Percentiles rank a stretch among this genome's conserved stretches.
These are phyloP conservation scores for Tangara arthus DNA, from an alignment of 2,797 vertebrate genomes.

Conservation along the genomic window DNA sequence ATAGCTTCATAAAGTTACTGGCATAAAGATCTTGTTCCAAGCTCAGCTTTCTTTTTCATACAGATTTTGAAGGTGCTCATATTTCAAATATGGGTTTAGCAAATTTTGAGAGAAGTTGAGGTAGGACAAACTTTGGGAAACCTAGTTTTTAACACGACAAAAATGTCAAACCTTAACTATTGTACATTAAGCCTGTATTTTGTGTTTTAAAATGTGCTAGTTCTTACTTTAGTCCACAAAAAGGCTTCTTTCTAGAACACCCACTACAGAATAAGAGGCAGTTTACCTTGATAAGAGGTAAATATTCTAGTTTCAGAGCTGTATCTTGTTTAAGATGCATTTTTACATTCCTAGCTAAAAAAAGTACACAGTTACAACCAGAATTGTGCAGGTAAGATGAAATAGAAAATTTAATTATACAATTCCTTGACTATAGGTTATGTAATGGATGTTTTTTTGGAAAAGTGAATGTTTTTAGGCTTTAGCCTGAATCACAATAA, in stretches of 20 bases:
- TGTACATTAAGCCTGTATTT: background rate
- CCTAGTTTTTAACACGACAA: background rate
- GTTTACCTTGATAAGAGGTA: background rate
- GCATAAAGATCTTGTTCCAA: background rate
- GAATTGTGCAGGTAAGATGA: background rate
- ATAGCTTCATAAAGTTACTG: background rate
- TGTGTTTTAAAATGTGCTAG: background rate
- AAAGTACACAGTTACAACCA: background rate
- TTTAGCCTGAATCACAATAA: background rate
- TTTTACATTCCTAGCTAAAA: background rate
- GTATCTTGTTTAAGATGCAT: background rate
- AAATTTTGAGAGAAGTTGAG: background rate
- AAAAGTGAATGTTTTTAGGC: background rate
- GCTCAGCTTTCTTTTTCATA: background rate
- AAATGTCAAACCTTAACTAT: background rate
- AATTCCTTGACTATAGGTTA: background rate
- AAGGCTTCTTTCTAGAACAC: background rate
- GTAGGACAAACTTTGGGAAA: background rate
- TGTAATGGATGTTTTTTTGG: background rate
- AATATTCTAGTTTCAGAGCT: background rate
- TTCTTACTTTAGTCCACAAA: background rate
- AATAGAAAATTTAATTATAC: background rate
- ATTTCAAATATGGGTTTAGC: background rate
- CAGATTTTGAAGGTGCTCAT: background rate
- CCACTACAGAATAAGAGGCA: background rate